A percentile compares a stretch with the other conserved stretches of the same genome.
phyloP scores from a whole-genome alignment of 2,797 vertebrate species.

The Oreonectes daqikongensis region DNA sequence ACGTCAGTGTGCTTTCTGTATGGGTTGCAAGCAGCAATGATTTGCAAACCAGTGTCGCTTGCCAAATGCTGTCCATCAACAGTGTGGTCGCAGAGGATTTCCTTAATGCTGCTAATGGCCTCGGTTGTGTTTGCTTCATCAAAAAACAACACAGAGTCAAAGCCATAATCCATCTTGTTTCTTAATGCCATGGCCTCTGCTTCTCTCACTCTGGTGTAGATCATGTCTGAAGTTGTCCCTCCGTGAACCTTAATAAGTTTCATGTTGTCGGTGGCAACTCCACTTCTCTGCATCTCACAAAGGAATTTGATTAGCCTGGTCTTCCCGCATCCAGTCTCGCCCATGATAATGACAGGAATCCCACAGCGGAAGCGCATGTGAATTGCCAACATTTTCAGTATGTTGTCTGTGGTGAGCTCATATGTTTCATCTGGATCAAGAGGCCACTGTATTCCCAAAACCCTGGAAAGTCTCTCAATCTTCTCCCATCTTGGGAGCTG shows the following conservation, averaged over 20 bases:
- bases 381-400: constrained; percentile 93
- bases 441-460: constrained; percentile 85
- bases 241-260: constrained; percentile 95
- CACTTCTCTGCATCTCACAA: constrained; percentile 81
- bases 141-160: constrained; percentile 93
- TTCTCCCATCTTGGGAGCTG: constrained; percentile 82
- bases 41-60: constrained; percentile 76
- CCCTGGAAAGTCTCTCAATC: constrained; percentile 84
- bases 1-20: constrained; percentile 89
- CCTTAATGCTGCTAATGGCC: constrained; percentile 92
- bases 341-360: constrained; percentile 97
- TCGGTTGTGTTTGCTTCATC: constrained; percentile 97
- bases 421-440: constrained; percentile 92
- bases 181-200: constrained; percentile 76
- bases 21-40: constrained; percentile 96
- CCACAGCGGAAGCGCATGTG: constrained; percentile 96
- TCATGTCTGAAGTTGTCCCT: constrained; percentile 86
- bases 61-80: constrained; percentile 78
- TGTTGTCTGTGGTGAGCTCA: constrained; percentile 92
- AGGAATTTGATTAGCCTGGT: constrained; percentile 92
- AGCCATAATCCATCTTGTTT: constrained; percentile 76
- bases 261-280: constrained; percentile 81
- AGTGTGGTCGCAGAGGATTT: constrained; percentile 89
- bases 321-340: constrained; percentile 96
- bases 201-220: constrained; percentile 83